Base-by-base conservation (phyloP, 2,888 invertebrate genomes). In the Diarsia rubi region DNA sequence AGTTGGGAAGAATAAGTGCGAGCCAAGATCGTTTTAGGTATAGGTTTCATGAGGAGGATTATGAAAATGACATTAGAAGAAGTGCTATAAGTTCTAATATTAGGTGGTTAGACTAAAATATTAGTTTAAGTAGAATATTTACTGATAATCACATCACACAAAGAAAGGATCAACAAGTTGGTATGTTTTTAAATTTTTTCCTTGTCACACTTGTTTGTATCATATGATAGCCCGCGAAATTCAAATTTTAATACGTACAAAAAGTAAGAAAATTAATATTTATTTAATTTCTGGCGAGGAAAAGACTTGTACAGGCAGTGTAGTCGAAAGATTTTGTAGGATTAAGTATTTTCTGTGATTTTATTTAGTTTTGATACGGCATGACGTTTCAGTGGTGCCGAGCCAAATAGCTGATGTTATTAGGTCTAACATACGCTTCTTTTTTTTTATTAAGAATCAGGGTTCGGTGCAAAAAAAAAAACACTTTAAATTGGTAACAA, bases 11-110 rank as follows among this genome's bases (percentile, higher is more conserved):
- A 73, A 88, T 96, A 0, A 95, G 93, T 73, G 93, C 94, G 0
- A 93, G 81, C 62, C 90, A 95, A 85, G 95, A 95, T 65, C 86
- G 96, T 44, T 95, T 96, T 84, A 87, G 96, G 19, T 90, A 95
- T 84, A 88, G 94, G 44, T 93, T 94, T 72, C 90, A 88, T 31
- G 93, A 93, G 57, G 91, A 92, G 0, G 94, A 96, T 85, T 96
- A 95, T 85, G 89, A 82, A 6, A 90, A 91, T 73, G 95, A 95
- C 79, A 69, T 94, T 0, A 77, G 81, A 8, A 91, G 91, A 71
- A 86, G 86, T 42, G 84, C 84, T 12, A 89, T 19, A 3, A 31
- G 88, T 65, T 62, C 62, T 62, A 93, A 91, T 86, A 69, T 94
- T 14, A 87, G 89, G 45, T 96, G 96, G 95, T 88, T 95, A 68